phyloP scores from a whole-genome alignment of 1,140 invertebrate species.

The Hyphantria cunea region DNA sequence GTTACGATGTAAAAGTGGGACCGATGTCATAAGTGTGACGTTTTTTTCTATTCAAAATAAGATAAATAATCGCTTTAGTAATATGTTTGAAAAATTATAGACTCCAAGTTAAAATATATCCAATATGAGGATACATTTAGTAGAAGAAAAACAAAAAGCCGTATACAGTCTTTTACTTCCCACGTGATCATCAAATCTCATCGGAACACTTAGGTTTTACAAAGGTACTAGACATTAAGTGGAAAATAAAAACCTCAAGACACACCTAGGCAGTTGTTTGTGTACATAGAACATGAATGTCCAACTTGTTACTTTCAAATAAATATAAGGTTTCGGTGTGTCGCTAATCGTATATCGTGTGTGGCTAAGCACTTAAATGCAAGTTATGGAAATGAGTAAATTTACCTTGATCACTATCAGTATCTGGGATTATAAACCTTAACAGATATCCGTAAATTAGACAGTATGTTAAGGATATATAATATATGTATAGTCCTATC shows the following conservation, averaged over 20 bases:
- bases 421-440: too few species aligned
- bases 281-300: not conserved
- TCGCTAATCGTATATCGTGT: conserved; percentile 43
- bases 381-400: conserved; percentile 6
- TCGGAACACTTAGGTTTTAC: not conserved
- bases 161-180: not conserved
- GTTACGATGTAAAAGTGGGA: too few species aligned
- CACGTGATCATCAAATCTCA: not conserved
- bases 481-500: too few species aligned
- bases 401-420: not conserved
- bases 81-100: not conserved
- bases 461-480: too few species aligned
- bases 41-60: too few species aligned
- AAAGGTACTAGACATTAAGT: not conserved
- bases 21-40: too few species aligned
- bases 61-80: too few species aligned
- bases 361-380: conserved; percentile 30
- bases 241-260: not conserved
- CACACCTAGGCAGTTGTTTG: not conserved
- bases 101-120: too few species aligned
- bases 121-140: too few species aligned
- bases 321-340: conserved; percentile 31
- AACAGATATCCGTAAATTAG: too few species aligned
- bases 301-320: not conserved
- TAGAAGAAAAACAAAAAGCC: too few species aligned